phyloP scores from a whole-genome alignment of 2,888 invertebrate species.

The Watsonalla cultraria region DNA sequence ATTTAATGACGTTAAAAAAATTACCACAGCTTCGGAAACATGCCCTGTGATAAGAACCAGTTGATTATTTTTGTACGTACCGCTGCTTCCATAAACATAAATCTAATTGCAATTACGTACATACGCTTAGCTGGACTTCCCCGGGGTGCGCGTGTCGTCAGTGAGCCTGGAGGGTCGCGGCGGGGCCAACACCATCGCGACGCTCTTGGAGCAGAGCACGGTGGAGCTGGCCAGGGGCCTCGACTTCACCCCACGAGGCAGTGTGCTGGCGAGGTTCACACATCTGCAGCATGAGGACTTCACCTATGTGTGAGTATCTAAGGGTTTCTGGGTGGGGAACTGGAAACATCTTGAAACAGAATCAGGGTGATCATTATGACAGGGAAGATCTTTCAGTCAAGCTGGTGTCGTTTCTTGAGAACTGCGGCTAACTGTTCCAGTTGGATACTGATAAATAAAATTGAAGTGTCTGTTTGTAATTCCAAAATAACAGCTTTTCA shows the following conservation, averaged over 20 bases:
- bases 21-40: too few species aligned
- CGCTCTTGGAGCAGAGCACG: constrained; percentile 89
- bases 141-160: constrained; percentile 77
- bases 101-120: neutral
- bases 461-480: too few species aligned
- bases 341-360: too few species aligned
- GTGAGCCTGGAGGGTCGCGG: constrained; percentile 74
- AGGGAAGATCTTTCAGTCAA: too few species aligned
- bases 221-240: constrained; percentile 88
- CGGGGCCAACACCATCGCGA: constrained; percentile 79
- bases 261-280: constrained; percentile 83
- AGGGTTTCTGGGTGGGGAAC: neutral
- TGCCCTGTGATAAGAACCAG: too few species aligned
- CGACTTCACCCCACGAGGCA: constrained; percentile 88
- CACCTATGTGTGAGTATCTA: constrained; percentile 69
- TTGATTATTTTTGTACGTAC: too few species aligned
- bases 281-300: constrained; percentile 85
- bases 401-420: too few species aligned
- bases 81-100: neutral
- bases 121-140: constrained; percentile 77
- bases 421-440: too few species aligned
- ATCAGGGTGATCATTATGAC: too few species aligned
- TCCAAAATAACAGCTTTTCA: too few species aligned
- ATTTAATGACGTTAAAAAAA: too few species aligned
- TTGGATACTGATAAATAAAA: too few species aligned